phyloP scores from a whole-genome alignment of 2,888 invertebrate genomes.

The Strigamia maritima region DNA sequence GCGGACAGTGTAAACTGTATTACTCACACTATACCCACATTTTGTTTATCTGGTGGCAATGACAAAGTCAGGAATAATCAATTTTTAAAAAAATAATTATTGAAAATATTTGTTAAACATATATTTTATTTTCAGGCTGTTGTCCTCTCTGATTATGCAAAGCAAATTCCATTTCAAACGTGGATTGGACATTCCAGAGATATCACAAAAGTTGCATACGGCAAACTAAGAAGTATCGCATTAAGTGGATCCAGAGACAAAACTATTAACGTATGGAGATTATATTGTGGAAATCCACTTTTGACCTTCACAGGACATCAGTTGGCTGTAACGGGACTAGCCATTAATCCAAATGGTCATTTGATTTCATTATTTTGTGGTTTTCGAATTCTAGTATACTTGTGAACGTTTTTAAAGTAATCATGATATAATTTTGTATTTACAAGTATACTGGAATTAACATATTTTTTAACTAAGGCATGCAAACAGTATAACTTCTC shows the following conservation, averaged over 20 bases:
- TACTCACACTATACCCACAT: not conserved
- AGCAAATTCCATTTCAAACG: not conserved
- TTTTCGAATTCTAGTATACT: not conserved
- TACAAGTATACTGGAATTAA: too few relatives aligned
- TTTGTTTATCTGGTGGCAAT: not conserved
- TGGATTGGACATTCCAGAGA: not conserved
- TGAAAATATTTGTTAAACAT: not conserved
- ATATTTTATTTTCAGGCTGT: not conserved
- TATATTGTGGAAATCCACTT: not conserved
- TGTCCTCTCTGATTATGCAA: not conserved
- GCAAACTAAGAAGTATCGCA: not conserved
- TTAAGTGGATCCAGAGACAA: not conserved
- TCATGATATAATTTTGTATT: not conserved
- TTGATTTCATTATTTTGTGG: too few relatives aligned
- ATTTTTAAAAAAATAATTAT: not conserved
- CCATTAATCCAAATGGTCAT: not conserved
- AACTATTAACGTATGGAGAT: not conserved
- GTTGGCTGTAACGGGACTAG: not conserved
- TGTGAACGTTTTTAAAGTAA: not conserved
- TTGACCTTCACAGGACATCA: not conserved
- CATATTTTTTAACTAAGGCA: too few relatives aligned
- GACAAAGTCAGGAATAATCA: not conserved
- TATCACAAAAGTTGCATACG: not conserved
- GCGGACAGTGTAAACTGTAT: not conserved
- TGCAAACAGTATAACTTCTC: too few relatives aligned